Evolutionary conservation across 2,113 vertebrate species (phyloP), one percentile per base, ranked within the genome.

Genomic region (Strigops habroptila): DNA sequence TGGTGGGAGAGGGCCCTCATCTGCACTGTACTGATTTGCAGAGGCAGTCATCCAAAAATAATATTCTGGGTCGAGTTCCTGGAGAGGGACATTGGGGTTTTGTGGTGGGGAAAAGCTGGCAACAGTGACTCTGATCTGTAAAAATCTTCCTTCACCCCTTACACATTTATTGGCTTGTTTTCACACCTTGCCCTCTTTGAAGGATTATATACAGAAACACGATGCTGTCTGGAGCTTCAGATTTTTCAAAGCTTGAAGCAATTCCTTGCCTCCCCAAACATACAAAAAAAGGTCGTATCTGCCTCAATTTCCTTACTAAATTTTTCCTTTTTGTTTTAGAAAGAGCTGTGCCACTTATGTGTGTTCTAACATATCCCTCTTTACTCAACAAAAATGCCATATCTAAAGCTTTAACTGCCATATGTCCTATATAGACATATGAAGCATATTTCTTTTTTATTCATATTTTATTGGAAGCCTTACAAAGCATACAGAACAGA

Each of bases 401-500:
- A 87, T 86, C 92, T 91, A 60, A 78, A 95, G 86, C 43, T 93
- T 86, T 88, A 76, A 86, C 64, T 94, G 82, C 94, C 88, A 94
- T 67, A 89, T 82, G 95, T 94, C 89, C 86, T 62, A 49, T 51
- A 69, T 6, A 95, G 95, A 80, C 94, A 94, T 92, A 91, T 82
- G 91, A 97, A 93, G 80, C 63, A 91, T 95, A 86, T 95, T 95
- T 96, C 90, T 96, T 82, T 95, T 95, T 92, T 91, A 95, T 90
- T 94, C 79, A 80, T 91, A 94, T 96, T 94, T 95, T 95, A 93
- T 89, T 97, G 95, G 96, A 97, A 94, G 59, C 52, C 91, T 95
- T 96, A 96, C 97, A 97, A 97, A 97, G 88, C 95, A 96, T 35
- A 95, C 95, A 96, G 88, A 94, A 51, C 67, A 91, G 86, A 97